phyloP scores from a whole-genome alignment of 2,113 vertebrate species.

The Hyperoodon ampullatus region DNA sequence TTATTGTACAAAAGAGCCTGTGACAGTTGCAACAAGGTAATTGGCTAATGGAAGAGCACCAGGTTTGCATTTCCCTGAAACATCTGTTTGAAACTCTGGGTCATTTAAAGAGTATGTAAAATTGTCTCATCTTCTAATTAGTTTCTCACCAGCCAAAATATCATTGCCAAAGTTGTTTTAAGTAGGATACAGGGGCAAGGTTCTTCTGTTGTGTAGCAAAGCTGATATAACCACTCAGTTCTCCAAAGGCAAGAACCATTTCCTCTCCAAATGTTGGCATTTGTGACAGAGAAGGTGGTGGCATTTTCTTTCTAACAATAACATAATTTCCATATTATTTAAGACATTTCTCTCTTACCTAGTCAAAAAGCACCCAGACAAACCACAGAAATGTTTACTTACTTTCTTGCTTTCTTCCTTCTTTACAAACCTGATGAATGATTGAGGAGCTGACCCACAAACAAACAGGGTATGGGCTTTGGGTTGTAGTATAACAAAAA shows the following conservation, averaged over 20 bases:
- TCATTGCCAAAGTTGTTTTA: neutral
- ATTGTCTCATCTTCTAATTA: conserved; percentile 70
- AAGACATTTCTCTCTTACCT: conserved; percentile 22
- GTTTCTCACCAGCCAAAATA: conserved; percentile 64
- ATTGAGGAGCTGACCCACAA: neutral
- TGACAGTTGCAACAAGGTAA: conserved; percentile 71
- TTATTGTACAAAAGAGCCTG: conserved; percentile 56
- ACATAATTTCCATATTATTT: neutral
- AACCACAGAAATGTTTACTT: neutral
- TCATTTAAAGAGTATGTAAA: conserved; percentile 56
- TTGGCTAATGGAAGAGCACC: conserved; percentile 52
- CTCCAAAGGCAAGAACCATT: neutral
- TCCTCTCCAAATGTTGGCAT: neutral
- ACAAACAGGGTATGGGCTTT: neutral
- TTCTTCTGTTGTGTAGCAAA: conserved; percentile 36
- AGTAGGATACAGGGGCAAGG: neutral
- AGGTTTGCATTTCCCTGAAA: conserved; percentile 67
- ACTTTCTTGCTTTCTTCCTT: neutral
- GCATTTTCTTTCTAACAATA: neutral
- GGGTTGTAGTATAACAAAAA: neutral
- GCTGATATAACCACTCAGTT: neutral
- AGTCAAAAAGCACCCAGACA: conserved; percentile 7
- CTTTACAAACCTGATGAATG: neutral
- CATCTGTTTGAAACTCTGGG: conserved; percentile 70
- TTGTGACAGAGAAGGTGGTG: neutral